Base-by-base conservation (phyloP, 2,797 vertebrate species). In the Sebastes flavidus region DNA sequence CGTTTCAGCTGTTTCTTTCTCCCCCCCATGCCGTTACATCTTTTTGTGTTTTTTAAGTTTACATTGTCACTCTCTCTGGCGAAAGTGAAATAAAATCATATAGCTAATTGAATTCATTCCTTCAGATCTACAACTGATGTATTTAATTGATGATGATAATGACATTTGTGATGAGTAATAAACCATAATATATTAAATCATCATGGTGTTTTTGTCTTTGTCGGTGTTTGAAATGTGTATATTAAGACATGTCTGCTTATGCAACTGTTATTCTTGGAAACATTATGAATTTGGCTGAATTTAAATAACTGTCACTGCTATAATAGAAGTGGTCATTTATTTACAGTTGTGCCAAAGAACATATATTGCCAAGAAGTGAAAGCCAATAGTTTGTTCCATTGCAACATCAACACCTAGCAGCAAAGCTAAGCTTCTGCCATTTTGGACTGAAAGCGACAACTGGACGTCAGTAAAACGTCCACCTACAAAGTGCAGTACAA, bases 101-200 rank as follows among this genome's bases (percentile, higher is more conserved):
- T 94, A 92, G 91, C 88, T 94, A 91, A 95, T 91, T 92, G 79
- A 95, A 87, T 90, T 92, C 92, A 95, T 95, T 96, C 94, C 94
- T 92, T 93, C 91, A 87, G 93, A 95, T 94, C 88, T 89, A 92
- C 92, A 95, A 89, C 91, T 93, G 88, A 91, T 95, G 93, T 96
- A 95, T 96, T 96, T 95, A 95, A 95, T 94, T 94, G 87, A 92
- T 92, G 85, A 92, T 81, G 89, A 92, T 91, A 90, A 93, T 94
- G 91, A 94, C 92, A 94, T 91, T 95, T 95, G 94, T 96, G 94
- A 94, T 95, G 93, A 95, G 91, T 94, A 95, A 95, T 96, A 96
- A 96, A 96, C 93, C 77, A 82, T 96, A 96, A 96, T 96, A 96
- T 96, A 96, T 96, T 95, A 95, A 95, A 90, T 83, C 75, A 58